These are phyloP conservation scores for Lochmaea crataegi DNA, from an alignment of 2,888 invertebrate species.

Conservation along the genomic window DNA sequence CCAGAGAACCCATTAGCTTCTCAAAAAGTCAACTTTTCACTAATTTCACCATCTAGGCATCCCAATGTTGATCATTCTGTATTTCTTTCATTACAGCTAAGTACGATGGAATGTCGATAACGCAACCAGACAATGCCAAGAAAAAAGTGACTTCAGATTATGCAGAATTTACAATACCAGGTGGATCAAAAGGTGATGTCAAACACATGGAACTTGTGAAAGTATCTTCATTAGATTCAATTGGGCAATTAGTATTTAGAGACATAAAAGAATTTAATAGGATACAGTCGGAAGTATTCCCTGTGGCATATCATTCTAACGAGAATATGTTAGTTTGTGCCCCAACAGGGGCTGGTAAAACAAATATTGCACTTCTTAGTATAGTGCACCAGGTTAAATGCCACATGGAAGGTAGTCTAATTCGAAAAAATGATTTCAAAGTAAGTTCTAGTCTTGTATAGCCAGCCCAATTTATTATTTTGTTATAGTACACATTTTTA, in stretches of 20 bases:
- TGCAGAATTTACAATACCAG: conserved; percentile 89
- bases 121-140: conserved; percentile 78
- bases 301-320: conserved; percentile 94
- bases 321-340: conserved; percentile 98
- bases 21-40: neutral
- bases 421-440: conserved; percentile 93
- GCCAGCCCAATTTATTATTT: too few relatives aligned
- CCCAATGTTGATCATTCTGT: neutral
- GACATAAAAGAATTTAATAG: conserved; percentile 89
- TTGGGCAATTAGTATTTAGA: conserved; percentile 90
- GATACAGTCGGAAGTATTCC: conserved; percentile 96
- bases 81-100: conserved; percentile 50
- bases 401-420: conserved; percentile 82
- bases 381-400: conserved; percentile 92
- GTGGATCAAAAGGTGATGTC: conserved; percentile 70
- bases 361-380: conserved; percentile 95
- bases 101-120: conserved; percentile 55
- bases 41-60: neutral
- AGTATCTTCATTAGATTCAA: conserved; percentile 69
- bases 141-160: conserved; percentile 79
- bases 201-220: conserved; percentile 68
- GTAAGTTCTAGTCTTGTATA: conserved; percentile 62
- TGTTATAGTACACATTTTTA: too few relatives aligned
- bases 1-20: neutral
- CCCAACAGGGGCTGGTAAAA: conserved; percentile 99